Percentiles rank a stretch among this genome's conserved stretches.
phyloP scores from a whole-genome alignment of 2,797 vertebrate genomes.

The Fratercula arctica region DNA sequence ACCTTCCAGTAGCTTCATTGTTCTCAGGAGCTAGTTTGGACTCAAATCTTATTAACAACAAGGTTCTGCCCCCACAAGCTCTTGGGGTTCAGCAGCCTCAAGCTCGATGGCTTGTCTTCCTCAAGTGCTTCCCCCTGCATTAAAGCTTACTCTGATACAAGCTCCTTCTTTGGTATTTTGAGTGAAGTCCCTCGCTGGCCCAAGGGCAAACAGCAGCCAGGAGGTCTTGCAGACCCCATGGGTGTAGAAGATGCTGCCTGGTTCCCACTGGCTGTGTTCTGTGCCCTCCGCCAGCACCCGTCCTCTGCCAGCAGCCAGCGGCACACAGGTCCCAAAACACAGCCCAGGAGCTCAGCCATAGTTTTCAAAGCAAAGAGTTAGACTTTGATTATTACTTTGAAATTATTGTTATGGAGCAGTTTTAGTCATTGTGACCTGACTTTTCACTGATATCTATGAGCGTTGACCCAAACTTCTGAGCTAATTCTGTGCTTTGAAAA shows the following conservation, averaged over 20 bases:
- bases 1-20: not conserved
- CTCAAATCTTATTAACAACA: not conserved
- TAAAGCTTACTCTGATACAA: not conserved
- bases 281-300: rapidly evolving
- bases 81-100: not conserved
- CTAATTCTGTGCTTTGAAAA: not conserved
- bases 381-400: conserved; percentile 13
- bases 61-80: not conserved
- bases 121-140: not conserved
- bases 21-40: not conserved
- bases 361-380: not conserved
- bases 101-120: not conserved
- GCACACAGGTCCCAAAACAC: not conserved
- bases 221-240: not conserved
- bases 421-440: conserved; percentile 8
- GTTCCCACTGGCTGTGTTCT: not conserved
- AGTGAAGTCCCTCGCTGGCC: not conserved
- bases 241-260: not conserved
- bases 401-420: not conserved
- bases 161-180: not conserved
- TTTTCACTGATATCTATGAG: not conserved
- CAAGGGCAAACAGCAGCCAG: not conserved
- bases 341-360: not conserved
- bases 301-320: not conserved
- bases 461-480: not conserved